Conservation (phyloP, 2,888 invertebrate genomes). For the Yponomeuta evonymella region DNA sequence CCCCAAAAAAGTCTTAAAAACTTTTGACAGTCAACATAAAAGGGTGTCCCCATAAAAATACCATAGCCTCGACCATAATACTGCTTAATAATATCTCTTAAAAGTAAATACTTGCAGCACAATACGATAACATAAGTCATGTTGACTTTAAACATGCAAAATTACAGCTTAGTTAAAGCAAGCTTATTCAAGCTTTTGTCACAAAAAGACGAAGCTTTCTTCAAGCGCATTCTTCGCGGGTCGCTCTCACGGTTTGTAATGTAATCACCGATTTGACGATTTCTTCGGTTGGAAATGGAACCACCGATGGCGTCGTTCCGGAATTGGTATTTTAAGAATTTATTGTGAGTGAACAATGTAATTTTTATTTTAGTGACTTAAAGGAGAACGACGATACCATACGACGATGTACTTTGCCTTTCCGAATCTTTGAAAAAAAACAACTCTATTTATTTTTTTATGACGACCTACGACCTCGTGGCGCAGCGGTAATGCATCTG, state of each 20-base stretch:
- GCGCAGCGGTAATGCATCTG: too few species aligned
- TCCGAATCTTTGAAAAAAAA: too few species aligned
- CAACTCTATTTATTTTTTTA: too few species aligned
- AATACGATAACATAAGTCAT: constrained; percentile 25
- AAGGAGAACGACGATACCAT: too few species aligned
- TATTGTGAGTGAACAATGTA: too few species aligned
- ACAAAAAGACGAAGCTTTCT: background rate
- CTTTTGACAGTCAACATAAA: constrained; percentile 15
- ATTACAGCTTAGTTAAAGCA: constrained; percentile 26
- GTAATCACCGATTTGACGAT: background rate
- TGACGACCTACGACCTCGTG: too few species aligned
- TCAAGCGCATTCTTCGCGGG: background rate
- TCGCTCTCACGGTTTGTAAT: background rate
- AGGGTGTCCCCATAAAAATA: constrained; percentile 11
- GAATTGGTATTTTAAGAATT: too few species aligned
- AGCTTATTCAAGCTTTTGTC: background rate
- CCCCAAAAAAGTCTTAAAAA: constrained; percentile 7
- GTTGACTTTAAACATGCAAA: constrained; percentile 31
- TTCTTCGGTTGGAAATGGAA: background rate
- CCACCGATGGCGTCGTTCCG: too few species aligned
- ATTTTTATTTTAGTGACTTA: too few species aligned
- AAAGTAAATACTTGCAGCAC: constrained; percentile 10
- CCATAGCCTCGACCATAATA: background rate
- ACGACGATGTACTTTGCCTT: too few species aligned
- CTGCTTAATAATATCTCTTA: constrained; percentile 4